phyloP scores from a whole-genome alignment of 2,888 invertebrate species.

The Steinernema scapterisci region DNA sequence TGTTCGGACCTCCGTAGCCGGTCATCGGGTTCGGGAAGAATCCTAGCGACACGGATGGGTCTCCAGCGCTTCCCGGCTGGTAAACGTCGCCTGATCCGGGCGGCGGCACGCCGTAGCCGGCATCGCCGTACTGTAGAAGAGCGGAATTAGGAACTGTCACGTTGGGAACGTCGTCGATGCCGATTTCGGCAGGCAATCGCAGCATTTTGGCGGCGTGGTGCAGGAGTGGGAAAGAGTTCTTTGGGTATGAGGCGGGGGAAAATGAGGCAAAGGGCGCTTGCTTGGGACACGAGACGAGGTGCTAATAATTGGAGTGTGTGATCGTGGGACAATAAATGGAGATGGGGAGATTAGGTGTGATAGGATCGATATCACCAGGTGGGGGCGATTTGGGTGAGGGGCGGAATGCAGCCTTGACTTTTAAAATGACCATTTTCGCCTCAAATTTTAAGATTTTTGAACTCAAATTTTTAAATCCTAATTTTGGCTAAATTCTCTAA shows the following conservation, averaged over 20 bases:
- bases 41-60: conserved; percentile 10
- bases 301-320: conserved; percentile 10
- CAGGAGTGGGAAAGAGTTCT: background rate
- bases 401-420: background rate
- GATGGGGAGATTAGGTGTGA: background rate
- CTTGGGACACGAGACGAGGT: background rate
- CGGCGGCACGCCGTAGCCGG: conserved; percentile 9
- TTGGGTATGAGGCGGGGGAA: background rate
- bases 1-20: conserved; percentile 4
- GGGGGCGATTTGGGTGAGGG: background rate
- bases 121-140: conserved; percentile 26
- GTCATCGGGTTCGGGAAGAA: conserved; percentile 31
- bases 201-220: background rate
- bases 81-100: conserved; percentile 18
- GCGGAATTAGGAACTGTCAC: background rate
- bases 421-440: too few relatives aligned
- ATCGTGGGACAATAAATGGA: conserved; percentile 12
- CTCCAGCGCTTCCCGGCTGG: conserved; percentile 14
- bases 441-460: too few relatives aligned
- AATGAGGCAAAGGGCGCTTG: background rate
- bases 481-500: too few relatives aligned
- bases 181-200: background rate
- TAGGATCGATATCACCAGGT: conserved; percentile 16
- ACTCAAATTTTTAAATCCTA: too few relatives aligned
- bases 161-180: background rate